Base-by-base conservation (phyloP, 2,888 invertebrate species). In the Lypha dubia region DNA sequence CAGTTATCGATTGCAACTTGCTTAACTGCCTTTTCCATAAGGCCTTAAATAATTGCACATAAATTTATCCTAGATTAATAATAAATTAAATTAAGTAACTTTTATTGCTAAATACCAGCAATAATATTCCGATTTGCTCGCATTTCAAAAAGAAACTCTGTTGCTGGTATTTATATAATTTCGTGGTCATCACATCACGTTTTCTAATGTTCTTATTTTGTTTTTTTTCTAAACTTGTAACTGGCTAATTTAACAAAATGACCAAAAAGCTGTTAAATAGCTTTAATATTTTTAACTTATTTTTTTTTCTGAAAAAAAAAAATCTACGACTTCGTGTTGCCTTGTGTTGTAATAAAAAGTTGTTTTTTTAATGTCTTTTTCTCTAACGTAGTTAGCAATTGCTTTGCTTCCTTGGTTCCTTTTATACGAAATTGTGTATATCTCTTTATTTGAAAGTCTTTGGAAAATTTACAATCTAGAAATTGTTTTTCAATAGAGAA, bases 191-290 rank as follows among this genome's bases (percentile, higher is more conserved):
- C 49, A 49, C 49, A 20, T 49, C 49, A 49, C 49, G 49, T 20
- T 49, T 49, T 49, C 49, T 20, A 49, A 49, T 20, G 7, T 17
- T 9, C 1, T 20, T 49, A 8, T 49, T 9, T 20, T 49, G 49
- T 9, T 15, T 15, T 46, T 49, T 20, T 9, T 17, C n/a, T 17
- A 1, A 9, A 38, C 49, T 20, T 49, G 8, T 9, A 20, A 17
- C 49, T 49, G 49, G 8, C 8, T 20, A 20, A 49, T 49, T 15
- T 17, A 49, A 49, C 17, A 49, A 49, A 20, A 17, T 49, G 49
- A 49, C 49, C 49, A 49, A 46, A 46, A 49, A 49, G 17, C 49
- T 49, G 49, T 20, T 49, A 49, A 51, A 22, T 51, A 51, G 22
- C 22, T 51, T 22, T 13, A 22, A 22, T 4, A n/a, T n/a, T n/a